phyloP scores from a whole-genome alignment of 2,797 vertebrate species.

The Thaleichthys pacificus region DNA sequence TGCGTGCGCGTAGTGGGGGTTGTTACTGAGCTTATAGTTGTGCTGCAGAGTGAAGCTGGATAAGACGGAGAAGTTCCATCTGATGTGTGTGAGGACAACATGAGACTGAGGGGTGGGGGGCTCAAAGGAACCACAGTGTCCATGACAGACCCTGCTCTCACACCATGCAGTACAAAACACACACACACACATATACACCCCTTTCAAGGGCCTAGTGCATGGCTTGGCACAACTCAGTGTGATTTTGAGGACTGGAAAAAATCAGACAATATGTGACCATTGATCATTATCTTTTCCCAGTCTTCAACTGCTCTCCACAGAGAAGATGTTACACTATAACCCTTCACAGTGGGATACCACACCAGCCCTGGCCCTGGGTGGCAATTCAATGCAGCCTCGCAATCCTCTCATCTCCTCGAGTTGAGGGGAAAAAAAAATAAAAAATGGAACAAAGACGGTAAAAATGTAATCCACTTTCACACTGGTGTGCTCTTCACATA shows the following conservation, averaged over 20 bases:
- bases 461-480: slow-evolving; percentile 66
- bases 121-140: slow-evolving; percentile 5
- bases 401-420: slow-evolving; percentile 2
- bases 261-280: too few species aligned
- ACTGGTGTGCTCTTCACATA: slow-evolving; percentile 62
- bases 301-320: slow-evolving; percentile 1
- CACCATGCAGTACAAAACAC: too few species aligned
- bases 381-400: slow-evolving; percentile 41
- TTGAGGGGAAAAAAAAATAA: too few species aligned
- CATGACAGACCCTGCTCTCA: neutral
- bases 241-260: too few species aligned
- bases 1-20: neutral
- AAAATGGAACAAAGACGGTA: neutral
- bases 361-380: neutral
- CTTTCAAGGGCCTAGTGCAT: too few species aligned
- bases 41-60: neutral
- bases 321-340: neutral
- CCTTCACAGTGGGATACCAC: neutral
- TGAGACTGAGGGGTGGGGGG: neutral
- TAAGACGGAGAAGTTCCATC: neutral
- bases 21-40: neutral
- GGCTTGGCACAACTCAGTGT: too few species aligned
- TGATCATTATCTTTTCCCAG: too few species aligned
- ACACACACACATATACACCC: too few species aligned
- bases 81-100: neutral